phyloP scores from a whole-genome alignment of 2,113 vertebrate species.

The Rhynchopsitta pachyrhyncha region DNA sequence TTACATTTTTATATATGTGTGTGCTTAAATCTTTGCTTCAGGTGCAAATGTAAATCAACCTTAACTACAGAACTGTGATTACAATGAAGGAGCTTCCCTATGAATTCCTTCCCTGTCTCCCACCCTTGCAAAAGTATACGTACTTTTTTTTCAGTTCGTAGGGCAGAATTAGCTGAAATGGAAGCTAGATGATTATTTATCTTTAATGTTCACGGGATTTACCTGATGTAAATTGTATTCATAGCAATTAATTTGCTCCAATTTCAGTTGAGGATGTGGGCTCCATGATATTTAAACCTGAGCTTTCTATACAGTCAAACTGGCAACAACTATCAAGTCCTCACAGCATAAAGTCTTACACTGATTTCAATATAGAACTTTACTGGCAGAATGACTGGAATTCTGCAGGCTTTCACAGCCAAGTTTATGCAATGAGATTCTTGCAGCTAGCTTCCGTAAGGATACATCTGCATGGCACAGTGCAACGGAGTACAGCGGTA shows the following conservation, averaged over 20 bases:
- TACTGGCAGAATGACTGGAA: not conserved
- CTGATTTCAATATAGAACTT: not conserved
- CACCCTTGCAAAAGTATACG: not conserved
- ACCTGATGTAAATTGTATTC: not conserved
- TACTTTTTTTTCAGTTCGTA: not conserved
- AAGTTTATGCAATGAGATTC: not conserved
- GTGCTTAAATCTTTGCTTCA: not conserved
- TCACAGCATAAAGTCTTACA: not conserved
- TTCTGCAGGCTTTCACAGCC: not conserved
- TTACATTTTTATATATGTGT: fast-evolving
- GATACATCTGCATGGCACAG: not conserved
- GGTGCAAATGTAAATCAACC: not conserved
- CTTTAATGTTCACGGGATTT: not conserved
- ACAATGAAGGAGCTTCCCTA: not conserved
- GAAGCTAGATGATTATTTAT: not conserved
- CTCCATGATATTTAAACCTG: not conserved
- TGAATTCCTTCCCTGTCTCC: not conserved
- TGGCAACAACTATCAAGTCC: not conserved
- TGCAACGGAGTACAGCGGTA: fast-evolving
- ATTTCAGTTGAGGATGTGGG: not conserved
- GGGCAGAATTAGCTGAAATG: not conserved
- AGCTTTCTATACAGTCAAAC: not conserved
- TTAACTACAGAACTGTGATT: not conserved
- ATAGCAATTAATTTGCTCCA: not conserved
- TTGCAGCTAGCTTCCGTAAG: not conserved